These are phyloP conservation scores for Cricetomys ansorgei DNA, from an alignment of 2,113 vertebrate genomes.

Conservation along the genomic window DNA sequence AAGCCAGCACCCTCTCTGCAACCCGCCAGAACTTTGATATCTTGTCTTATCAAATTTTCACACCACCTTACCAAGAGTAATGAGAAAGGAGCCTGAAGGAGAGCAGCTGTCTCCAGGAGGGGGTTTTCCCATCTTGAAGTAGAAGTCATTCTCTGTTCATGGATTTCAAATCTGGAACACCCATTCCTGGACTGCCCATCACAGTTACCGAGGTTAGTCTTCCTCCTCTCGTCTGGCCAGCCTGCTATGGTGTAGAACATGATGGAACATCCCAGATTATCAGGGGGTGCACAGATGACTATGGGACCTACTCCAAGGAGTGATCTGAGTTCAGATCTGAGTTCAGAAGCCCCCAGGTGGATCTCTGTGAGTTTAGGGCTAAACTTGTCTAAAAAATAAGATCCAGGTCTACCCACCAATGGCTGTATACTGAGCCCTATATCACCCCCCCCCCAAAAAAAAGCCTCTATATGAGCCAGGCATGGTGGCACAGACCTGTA, in stretches of 20 bases:
- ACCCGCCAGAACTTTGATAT: constrained; percentile 50
- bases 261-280: not conserved
- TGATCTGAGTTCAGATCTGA: too few relatives aligned
- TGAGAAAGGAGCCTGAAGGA: not conserved
- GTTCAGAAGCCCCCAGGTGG: too few relatives aligned
- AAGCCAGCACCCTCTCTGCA: not conserved
- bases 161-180: not conserved
- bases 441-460: too few relatives aligned
- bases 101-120: not conserved
- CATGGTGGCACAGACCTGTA: too few relatives aligned
- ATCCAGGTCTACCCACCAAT: too few relatives aligned
- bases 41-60: constrained; percentile 46
- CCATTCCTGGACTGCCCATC: not conserved
- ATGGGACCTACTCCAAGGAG: not conserved
- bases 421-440: too few relatives aligned
- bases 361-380: too few relatives aligned
- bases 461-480: too few relatives aligned
- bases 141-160: not conserved
- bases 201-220: not conserved
- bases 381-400: too few relatives aligned
- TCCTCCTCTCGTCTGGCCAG: not conserved
- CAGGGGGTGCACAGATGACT: not conserved
- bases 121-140: not conserved
- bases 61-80: constrained; percentile 21
- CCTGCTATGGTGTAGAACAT: not conserved